Base-by-base conservation (phyloP, 2,888 invertebrate genomes). In the Ormyrus nitidulus region DNA sequence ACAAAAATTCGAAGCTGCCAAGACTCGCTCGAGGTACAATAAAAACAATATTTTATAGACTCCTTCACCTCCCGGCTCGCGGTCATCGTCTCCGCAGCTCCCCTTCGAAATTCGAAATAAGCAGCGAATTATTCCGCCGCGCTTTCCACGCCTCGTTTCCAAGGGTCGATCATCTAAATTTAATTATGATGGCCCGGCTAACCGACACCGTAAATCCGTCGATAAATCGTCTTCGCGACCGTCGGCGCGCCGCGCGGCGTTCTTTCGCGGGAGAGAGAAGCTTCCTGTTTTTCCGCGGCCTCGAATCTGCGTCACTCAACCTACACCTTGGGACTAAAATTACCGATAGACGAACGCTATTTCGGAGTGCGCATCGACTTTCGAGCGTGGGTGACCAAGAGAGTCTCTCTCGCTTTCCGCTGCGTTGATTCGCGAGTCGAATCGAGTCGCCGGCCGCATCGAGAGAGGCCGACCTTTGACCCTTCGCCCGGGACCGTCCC, bases 291-390 rank as follows among this genome's bases (percentile, higher is more conserved):
- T 65, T 56, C 65, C 13, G 56, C 49, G 34, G 56, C 54, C 70
- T 69, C 69, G 48, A 44, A 58, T 82, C 86, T 87, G 82, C 89
- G 89, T 88, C 87, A 87, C 78, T 80, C 86, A 85, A 87, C 87
- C 88, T 89, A 88, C 87, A 87, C 87, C 84, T 88, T 85, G 85
- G 49, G 49, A 87, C 88, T 87, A 87, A 88, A 88, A 87, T 88
- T 87, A 87, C 82, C 84, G 84, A 87, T 86, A 85, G 83, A 81
- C 83, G 83, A 84, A 84, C 84, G 84, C 84, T 88, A 87, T 88
- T 87, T 71, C 87, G 79, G 79, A 84, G 86, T 76, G 72, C 64
- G 70, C 64, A 58, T 49, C 49, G 19, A 44, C 54, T 56, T 19
- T 65, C 64, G 71, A 13, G 66, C 44, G 72, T 72, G 71, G 65